Percentiles rank a stretch among this genome's conserved stretches.
These are phyloP conservation scores for Megaceryle torquata DNA, from an alignment of 2,113 vertebrate species.

Conservation along the genomic window DNA sequence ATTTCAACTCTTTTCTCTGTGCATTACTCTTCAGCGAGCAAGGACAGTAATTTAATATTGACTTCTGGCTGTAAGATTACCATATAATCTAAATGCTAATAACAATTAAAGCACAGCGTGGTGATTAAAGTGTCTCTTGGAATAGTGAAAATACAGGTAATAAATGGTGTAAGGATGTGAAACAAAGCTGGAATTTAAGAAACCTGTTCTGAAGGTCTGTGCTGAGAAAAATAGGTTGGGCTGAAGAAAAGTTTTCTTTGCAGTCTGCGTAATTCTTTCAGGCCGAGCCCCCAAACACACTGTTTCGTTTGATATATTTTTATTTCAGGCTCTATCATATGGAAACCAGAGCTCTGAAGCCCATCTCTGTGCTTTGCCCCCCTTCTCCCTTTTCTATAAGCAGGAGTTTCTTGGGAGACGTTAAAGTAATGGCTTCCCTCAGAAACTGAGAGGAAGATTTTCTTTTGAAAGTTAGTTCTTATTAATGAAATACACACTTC, in stretches of 20 bases:
- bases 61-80: slow-evolving; percentile 57
- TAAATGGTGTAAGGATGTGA: neutral
- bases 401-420: neutral
- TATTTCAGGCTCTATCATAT: neutral
- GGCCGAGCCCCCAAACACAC: neutral
- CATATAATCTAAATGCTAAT: slow-evolving; percentile 71
- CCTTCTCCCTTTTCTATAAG: neutral
- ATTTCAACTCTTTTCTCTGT: slow-evolving; percentile 13
- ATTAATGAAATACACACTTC: neutral
- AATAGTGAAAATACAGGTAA: slow-evolving; percentile 39
- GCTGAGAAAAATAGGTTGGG: neutral
- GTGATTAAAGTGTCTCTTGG: slow-evolving; percentile 48
- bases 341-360: neutral
- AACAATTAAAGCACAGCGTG: slow-evolving; percentile 49
- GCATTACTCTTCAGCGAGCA: neutral
- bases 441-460: neutral
- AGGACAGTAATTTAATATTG: slow-evolving; percentile 69
- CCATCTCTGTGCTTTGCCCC: neutral
- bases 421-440: neutral
- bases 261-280: neutral
- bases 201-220: neutral
- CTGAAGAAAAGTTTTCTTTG: neutral
- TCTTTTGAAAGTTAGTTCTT: neutral
- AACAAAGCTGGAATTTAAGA: neutral
- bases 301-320: neutral